These are phyloP conservation scores for Manis pentadactyla DNA, from an alignment of 2,797 vertebrate species.

Conservation along the genomic window DNA sequence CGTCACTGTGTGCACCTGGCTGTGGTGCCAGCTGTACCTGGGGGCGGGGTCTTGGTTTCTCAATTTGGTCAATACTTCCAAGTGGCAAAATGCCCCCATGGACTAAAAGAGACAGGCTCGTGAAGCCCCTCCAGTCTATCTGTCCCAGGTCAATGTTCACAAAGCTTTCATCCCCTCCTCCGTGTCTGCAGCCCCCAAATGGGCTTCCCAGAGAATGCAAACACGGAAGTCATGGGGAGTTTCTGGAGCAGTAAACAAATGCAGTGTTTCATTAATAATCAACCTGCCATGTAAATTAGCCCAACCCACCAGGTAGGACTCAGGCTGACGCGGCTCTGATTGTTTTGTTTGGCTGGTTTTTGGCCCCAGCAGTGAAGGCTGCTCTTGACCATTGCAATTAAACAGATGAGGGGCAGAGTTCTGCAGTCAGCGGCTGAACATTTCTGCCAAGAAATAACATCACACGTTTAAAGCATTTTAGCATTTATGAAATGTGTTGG, in stretches of 20 bases:
- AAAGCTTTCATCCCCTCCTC: neutral
- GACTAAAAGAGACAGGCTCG: neutral
- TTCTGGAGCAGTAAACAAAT: neutral
- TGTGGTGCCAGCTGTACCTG: neutral
- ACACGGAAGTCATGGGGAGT: accelerated
- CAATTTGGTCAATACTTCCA: neutral
- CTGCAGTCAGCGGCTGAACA: accelerated
- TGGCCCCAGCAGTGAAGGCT: neutral
- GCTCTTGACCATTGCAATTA: neutral
- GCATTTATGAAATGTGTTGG: neutral
- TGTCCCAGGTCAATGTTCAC: neutral
- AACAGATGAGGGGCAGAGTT: neutral
- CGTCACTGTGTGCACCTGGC: neutral
- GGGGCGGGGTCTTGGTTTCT: neutral
- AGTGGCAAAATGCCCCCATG: neutral
- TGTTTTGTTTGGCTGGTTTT: neutral
- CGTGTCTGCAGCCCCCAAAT: accelerated
- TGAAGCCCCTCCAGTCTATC: neutral
- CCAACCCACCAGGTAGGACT: neutral
- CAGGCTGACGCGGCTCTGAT: accelerated
- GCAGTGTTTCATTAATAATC: slow-evolving; percentile 7
- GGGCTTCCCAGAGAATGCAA: neutral
- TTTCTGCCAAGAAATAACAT: neutral
- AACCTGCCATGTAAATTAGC: neutral
- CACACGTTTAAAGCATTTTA: neutral